phyloP scores from a whole-genome alignment of 1,140 invertebrate species.

The Brachionus rubens region DNA sequence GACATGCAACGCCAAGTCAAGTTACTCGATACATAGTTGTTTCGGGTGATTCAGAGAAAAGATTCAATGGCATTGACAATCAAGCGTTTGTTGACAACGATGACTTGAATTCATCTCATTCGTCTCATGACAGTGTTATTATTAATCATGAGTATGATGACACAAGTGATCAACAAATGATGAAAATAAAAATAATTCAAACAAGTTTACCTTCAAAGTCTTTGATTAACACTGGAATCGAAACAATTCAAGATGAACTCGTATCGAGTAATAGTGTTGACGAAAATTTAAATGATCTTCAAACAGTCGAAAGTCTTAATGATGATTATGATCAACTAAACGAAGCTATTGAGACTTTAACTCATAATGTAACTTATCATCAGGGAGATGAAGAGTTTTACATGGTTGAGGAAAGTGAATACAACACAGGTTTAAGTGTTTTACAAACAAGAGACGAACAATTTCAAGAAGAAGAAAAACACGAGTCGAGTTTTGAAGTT shows the following conservation, averaged over 20 bases:
- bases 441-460: no score
- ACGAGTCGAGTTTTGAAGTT: no score
- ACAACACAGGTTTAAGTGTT: no score
- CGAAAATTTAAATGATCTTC: no score
- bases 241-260: background rate
- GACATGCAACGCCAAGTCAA: background rate
- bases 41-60: background rate
- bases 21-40: background rate
- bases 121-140: background rate
- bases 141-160: constrained; percentile 19
- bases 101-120: background rate
- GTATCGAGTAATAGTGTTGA: no score
- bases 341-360: no score
- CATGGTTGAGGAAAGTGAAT: no score
- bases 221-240: background rate
- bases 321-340: no score
- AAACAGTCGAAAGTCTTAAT: no score
- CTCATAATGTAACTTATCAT: no score
- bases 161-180: background rate
- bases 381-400: no score
- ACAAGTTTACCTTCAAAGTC: background rate
- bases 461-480: no score
- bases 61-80: background rate
- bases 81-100: background rate
- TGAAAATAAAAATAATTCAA: constrained; percentile 37